Evolutionary conservation across 1,140 invertebrate species (phyloP).

Genomic region (Scaptomyza pallida): DNA sequence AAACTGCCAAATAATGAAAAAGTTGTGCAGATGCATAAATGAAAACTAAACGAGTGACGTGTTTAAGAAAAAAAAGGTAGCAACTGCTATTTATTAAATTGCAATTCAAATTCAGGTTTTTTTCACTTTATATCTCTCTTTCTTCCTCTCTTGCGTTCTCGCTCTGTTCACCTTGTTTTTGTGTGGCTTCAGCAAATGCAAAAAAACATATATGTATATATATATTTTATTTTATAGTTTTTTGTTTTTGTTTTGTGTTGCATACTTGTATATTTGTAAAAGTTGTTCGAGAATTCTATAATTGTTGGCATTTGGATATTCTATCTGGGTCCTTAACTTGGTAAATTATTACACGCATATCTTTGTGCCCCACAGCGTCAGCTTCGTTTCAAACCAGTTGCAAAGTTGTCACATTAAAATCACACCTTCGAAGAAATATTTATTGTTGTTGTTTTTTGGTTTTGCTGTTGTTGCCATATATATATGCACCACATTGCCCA

Average conservation of each 20-base stretch:
- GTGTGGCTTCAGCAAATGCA: constrained; percentile 54
- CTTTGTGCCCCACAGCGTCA: constrained; percentile 8
- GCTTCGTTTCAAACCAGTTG: constrained; percentile 61
- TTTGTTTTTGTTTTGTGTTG: constrained; percentile 27
- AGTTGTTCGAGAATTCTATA: constrained; percentile 50
- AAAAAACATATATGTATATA: constrained; percentile 13
- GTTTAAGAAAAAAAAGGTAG: constrained; percentile 57
- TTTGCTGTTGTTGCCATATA: constrained; percentile 15
- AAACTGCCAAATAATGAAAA: constrained; percentile 68
- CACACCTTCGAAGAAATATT: constrained; percentile 77
- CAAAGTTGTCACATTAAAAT: constrained; percentile 82
- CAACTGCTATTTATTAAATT: constrained; percentile 71
- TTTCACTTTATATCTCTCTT: constrained; percentile 11
- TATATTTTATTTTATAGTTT: constrained; percentile 27
- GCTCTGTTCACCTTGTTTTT: constrained; percentile 33
- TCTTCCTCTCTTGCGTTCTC: constrained; percentile 1
- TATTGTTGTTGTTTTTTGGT: constrained; percentile 64
- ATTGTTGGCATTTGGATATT: constrained; percentile 37
- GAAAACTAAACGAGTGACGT: constrained; percentile 68
- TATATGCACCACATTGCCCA: constrained; percentile 65
- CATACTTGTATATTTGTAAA: constrained; percentile 46
- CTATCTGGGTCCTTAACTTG: constrained; percentile 38
- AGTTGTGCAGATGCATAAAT: constrained; percentile 62
- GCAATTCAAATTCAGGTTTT: constrained; percentile 70
- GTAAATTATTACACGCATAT: constrained; percentile 45